A percentile compares a stretch with the other conserved stretches of the same genome.
Conservation (phyloP, 2,888 invertebrate species). For the Hydraecia micacea region DNA sequence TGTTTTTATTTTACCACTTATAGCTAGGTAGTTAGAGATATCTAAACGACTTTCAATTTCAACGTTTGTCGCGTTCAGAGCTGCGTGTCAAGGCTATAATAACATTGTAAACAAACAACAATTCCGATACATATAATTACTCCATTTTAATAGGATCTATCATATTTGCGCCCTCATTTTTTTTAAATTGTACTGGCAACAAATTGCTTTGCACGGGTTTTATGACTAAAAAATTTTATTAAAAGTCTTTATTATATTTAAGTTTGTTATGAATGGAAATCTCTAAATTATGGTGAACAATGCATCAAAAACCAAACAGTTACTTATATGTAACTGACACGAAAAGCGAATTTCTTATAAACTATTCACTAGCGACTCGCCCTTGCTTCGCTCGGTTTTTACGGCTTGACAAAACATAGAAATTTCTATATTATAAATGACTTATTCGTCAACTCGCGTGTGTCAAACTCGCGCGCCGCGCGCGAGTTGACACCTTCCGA, state of each 20-base stretch:
- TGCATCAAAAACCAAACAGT: background rate
- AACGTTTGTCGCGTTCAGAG: background rate
- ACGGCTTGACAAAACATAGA: background rate
- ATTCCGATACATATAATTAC: conserved; percentile 1
- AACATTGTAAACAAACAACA: background rate
- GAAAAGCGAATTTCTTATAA: background rate
- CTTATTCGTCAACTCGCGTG: too few relatives aligned
- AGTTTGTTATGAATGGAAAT: background rate
- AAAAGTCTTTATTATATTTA: background rate
- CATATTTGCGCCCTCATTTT: conserved; percentile 12
- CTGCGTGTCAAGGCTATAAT: conserved; percentile 5
- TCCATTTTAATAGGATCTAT: conserved; percentile 13
- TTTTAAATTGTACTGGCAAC: conserved; percentile 6
- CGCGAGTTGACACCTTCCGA: too few relatives aligned
- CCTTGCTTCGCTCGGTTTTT: background rate
- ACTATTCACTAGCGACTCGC: background rate
- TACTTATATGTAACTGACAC: too few relatives aligned
- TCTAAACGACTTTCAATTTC: background rate
- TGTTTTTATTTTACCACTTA: background rate
- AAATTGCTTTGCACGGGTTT: background rate
- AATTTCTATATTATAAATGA: background rate
- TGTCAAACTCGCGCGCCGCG: too few relatives aligned
- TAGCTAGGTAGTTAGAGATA: background rate
- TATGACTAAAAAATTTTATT: background rate
- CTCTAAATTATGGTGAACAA: background rate